phyloP scores from a whole-genome alignment of 2,797 vertebrate species.

The Brotula barbata region DNA sequence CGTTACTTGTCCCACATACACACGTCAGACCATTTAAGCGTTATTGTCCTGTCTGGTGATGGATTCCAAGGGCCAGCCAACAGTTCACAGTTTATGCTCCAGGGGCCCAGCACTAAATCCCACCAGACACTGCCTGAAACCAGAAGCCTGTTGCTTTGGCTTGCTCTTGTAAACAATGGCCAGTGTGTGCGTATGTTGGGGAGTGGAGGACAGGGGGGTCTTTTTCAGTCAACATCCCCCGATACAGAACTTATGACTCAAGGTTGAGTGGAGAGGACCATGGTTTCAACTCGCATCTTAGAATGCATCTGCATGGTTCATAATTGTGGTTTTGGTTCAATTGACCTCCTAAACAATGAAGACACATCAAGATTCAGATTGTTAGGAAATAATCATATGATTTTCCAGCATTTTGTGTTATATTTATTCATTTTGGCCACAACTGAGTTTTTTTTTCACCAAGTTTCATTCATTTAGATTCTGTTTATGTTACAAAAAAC shows the following conservation, averaged over 20 bases:
- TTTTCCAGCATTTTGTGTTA: too few species aligned
- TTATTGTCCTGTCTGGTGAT: constrained; percentile 37
- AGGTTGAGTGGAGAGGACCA: constrained; percentile 32
- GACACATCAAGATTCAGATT: too few species aligned
- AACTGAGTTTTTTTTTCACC: constrained; percentile 6
- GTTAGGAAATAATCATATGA: too few species aligned
- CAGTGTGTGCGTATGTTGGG: constrained; percentile 27
- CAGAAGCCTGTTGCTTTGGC: constrained; percentile 56
- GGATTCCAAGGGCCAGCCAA: constrained; percentile 48
- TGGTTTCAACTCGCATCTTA: constrained; percentile 12
- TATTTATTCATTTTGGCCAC: too few species aligned
- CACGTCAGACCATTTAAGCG: constrained; percentile 32
- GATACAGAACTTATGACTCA: constrained; percentile 35
- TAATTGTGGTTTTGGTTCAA: too few species aligned
- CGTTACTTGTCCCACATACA: too few species aligned
- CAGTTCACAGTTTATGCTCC: constrained; percentile 59
- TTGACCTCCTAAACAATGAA: constrained; percentile 14
- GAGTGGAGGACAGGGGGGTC: neutral
- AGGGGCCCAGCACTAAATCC: constrained; percentile 54
- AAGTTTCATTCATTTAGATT: constrained; percentile 19
- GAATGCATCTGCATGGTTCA: neutral
- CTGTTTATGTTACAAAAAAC: constrained; percentile 48
- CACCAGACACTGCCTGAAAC: constrained; percentile 62
- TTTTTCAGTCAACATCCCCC: constrained; percentile 39
- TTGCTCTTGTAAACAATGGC: constrained; percentile 57